Evolutionary conservation across 2,113 vertebrate species (phyloP), one percentile per base, ranked within the genome.

Genomic region (Romanogobio albipinnatus): DNA sequence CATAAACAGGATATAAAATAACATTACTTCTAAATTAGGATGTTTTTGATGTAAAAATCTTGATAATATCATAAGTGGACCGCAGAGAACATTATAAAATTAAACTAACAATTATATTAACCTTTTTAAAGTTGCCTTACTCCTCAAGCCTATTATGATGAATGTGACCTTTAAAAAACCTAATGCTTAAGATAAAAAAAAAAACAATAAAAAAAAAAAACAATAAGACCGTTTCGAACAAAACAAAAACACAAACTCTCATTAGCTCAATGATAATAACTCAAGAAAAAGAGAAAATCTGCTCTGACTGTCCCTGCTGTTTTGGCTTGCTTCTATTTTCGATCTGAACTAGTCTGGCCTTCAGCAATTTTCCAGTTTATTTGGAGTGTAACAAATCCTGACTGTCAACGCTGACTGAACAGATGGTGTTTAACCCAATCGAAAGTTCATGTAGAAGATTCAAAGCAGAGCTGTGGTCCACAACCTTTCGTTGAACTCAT

Each of bases 361-460:
- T 86, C 87, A 88, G 79, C 47, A 11, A 53, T 87, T 59, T 84
- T 85, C 78, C 64, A 82, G 45, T 89, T 91, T 88, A 86, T 91
- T 84, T 90, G 88, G 87, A 90, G 86, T 85, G 89, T 88, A 89
- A 88, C 81, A n/a, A 86, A 86, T 81, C 70, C 58, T 81, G 90
- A 89, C 85, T 86, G 78, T 76, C 24, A 58, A 86, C 75, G 68
- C 81, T 84, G 81, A 87, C 77, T 26, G 86, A 85, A 90, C 91
- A 93, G 92, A 92, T 93, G 90, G 88, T 90, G 90, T 92, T 88
- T 83, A 87, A 84, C 88, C 81, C 82, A 81, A 85, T 73, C 89
- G 53, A 84, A 87, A 84, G 85, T 82, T 73, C 83, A 87, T 87
- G 80, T 89, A 89, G 84, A 87, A 90, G 86, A 91, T 87, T 81